A percentile compares a stretch with the other conserved stretches of the same genome.
Conservation (phyloP, 2,888 invertebrate species). For the Tribolium freemani region DNA sequence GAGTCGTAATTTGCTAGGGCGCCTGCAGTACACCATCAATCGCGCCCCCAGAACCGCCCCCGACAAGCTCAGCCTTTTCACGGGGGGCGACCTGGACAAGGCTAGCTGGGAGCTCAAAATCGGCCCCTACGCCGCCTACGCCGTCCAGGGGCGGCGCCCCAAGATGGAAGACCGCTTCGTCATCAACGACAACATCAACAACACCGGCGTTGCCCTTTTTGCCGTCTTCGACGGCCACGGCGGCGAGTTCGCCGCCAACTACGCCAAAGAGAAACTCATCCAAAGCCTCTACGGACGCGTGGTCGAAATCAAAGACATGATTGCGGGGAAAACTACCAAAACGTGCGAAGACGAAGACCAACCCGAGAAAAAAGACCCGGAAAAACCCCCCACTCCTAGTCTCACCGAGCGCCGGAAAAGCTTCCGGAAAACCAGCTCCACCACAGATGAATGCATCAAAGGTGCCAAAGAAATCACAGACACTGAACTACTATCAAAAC, state of each 20-base stretch:
- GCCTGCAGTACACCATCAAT: constrained; percentile 77
- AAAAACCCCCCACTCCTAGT: constrained; percentile 63
- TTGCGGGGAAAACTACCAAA: constrained; percentile 71
- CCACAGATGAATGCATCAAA: constrained; percentile 69
- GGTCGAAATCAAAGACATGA: constrained; percentile 78
- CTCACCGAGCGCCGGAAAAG: constrained; percentile 74
- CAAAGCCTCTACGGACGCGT: constrained; percentile 85
- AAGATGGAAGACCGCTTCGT: constrained; percentile 97
- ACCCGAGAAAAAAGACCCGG: constrained; percentile 68
- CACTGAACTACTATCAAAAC: constrained; percentile 76
- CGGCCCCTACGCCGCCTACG: constrained; percentile 86
- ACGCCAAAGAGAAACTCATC: constrained; percentile 89
- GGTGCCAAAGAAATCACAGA: constrained; percentile 75
- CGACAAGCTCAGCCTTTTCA: constrained; percentile 72
- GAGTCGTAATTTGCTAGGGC: constrained; percentile 79
- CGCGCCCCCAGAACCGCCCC: constrained; percentile 71
- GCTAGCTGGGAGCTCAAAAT: constrained; percentile 84
- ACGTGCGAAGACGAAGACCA: constrained; percentile 63
- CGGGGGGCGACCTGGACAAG: constrained; percentile 69
- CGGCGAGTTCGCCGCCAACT: constrained; percentile 95
- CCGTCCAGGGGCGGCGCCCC: constrained; percentile 89
- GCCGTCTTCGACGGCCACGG: constrained; percentile 97
- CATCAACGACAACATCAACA: constrained; percentile 86
- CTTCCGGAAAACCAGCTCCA: constrained; percentile 75
- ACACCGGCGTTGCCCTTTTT: constrained; percentile 88